phyloP scores from a whole-genome alignment of 1,140 invertebrate species.

The Drosophila mayri region DNA sequence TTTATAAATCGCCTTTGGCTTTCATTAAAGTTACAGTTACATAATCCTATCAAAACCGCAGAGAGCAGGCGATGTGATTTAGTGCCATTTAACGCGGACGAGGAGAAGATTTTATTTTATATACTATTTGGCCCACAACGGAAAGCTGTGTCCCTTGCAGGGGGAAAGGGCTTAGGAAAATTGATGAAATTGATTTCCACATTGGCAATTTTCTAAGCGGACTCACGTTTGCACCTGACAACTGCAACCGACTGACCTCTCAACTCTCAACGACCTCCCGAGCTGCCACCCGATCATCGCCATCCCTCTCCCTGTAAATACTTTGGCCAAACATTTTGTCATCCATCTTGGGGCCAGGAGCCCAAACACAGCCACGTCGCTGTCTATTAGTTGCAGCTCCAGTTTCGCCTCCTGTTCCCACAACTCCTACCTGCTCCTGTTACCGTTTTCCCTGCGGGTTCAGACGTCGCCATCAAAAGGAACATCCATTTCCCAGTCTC shows the following conservation, averaged over 20 bases:
- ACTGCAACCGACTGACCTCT: conserved; percentile 70
- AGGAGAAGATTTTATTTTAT: neutral
- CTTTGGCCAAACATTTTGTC: conserved; percentile 67
- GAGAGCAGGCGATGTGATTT: conserved; percentile 11
- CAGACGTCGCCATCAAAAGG: conserved; percentile 80
- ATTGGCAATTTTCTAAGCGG: conserved; percentile 74
- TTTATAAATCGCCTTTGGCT: conserved; percentile 20
- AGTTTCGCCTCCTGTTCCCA: conserved; percentile 13
- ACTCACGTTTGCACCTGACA: conserved; percentile 63
- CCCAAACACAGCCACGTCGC: conserved; percentile 49
- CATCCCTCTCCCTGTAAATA: conserved; percentile 46
- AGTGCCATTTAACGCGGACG: conserved; percentile 10
- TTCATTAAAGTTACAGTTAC: conserved; percentile 13
- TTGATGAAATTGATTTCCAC: conserved; percentile 78
- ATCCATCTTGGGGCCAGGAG: conserved; percentile 66
- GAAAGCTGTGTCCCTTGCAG: neutral
- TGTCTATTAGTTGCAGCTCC: conserved; percentile 45
- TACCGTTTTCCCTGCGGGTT: conserved; percentile 56
- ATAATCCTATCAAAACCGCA: conserved; percentile 22
- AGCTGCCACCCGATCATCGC: neutral
- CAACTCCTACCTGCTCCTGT: conserved; percentile 1
- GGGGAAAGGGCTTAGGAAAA: conserved; percentile 38
- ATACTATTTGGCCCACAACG: conserved; percentile 1
- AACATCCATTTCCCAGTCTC: conserved; percentile 69
- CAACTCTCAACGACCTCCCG: conserved; percentile 17